These are phyloP conservation scores for Aphidius colemani DNA, from an alignment of 2,888 invertebrate species.

Conservation along the genomic window DNA sequence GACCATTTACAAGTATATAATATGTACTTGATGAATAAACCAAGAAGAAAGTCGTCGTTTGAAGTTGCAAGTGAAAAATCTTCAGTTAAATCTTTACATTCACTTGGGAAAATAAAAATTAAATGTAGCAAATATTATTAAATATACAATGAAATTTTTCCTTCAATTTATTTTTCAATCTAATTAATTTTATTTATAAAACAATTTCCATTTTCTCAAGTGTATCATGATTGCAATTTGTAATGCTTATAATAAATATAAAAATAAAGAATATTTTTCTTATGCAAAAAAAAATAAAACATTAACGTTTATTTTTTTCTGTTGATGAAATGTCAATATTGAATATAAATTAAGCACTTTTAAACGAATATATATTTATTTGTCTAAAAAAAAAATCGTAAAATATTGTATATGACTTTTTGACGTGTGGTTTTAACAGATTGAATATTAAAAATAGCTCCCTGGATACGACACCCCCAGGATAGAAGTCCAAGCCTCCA, in stretches of 20 bases:
- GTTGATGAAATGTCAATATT: background rate
- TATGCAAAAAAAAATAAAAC: constrained; percentile 1
- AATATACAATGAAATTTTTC: no score
- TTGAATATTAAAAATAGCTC: constrained; percentile 56
- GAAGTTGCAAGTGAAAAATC: constrained; percentile 6
- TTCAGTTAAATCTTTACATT: no score
- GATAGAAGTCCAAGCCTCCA: constrained; percentile 40
- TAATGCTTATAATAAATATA: no score
- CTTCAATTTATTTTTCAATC: no score
- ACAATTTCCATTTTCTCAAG: no score
- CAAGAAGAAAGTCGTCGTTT: background rate
- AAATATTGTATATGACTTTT: constrained; percentile 57
- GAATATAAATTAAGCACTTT: constrained; percentile 11
- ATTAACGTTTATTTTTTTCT: background rate
- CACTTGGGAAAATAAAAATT: no score
- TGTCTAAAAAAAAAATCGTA: constrained; percentile 32
- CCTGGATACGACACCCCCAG: constrained; percentile 49
- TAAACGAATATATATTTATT: background rate
- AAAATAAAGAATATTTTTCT: background rate
- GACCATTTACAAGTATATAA: no score
- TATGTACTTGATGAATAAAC: no score
- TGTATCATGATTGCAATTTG: no score
- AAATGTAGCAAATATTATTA: no score
- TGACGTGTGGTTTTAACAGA: constrained; percentile 57
- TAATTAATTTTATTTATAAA: no score